Conservation (phyloP, 1,140 invertebrate genomes). For the Leptopilina boulardi region DNA sequence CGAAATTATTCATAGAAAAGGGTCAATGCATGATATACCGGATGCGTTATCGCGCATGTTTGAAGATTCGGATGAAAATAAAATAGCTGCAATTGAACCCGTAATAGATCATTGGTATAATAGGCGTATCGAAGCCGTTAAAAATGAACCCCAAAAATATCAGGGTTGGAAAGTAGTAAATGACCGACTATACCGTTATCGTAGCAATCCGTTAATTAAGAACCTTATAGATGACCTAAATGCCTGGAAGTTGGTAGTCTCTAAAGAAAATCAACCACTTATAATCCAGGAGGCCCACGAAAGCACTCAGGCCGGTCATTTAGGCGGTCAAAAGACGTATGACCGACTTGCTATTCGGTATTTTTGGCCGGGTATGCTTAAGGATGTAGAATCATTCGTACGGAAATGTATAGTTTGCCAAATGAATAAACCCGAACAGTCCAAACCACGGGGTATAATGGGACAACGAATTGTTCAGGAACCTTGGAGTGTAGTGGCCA, state of each 20-base stretch:
- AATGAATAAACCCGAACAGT: not conserved
- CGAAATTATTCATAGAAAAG: slow-evolving; percentile 52
- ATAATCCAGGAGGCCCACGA: not conserved
- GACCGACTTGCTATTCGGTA: too few relatives aligned
- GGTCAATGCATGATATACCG: not conserved
- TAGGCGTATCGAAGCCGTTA: not conserved
- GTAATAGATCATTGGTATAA: not conserved
- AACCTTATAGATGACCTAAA: too few relatives aligned
- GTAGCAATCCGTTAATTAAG: not conserved
- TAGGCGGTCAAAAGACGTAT: too few relatives aligned
- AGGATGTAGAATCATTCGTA: not conserved
- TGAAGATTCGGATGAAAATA: not conserved
- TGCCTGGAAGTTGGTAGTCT: not conserved
- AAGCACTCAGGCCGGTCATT: too few relatives aligned
- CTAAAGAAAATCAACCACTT: not conserved
- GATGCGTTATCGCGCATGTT: slow-evolving; percentile 10
- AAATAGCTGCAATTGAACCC: not conserved
- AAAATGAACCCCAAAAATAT: not conserved
- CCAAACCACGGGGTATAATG: not conserved
- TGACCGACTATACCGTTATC: not conserved
- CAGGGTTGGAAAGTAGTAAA: not conserved
- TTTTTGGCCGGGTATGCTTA: not conserved
- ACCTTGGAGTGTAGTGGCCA: not conserved
- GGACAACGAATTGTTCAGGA: not conserved
- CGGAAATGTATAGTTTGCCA: not conserved